phyloP scores from a whole-genome alignment of 2,797 vertebrate species.

The Furcifer pardalis region DNA sequence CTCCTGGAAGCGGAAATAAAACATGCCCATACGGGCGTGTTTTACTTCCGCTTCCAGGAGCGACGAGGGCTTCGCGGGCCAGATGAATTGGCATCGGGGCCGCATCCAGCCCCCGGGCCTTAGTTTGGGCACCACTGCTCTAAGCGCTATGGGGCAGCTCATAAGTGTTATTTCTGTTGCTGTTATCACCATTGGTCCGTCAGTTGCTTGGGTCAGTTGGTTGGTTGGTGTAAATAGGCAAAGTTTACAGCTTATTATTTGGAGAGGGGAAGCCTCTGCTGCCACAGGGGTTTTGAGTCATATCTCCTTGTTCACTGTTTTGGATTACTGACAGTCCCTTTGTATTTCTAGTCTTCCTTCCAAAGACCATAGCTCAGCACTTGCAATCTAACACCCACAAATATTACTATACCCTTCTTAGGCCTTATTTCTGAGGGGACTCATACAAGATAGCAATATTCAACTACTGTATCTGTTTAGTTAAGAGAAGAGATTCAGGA shows the following conservation, averaged over 20 bases:
- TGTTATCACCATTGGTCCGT: no score
- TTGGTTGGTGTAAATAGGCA: neutral
- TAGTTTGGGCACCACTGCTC: no score
- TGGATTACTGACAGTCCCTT: neutral
- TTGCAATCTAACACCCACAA: neutral
- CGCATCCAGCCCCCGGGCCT: no score
- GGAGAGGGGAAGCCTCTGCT: neutral
- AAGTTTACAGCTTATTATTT: neutral
- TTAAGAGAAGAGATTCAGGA: neutral
- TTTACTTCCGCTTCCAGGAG: no score
- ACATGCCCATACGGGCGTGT: no score
- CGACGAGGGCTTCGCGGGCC: no score
- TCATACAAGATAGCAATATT: neutral
- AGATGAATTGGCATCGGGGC: no score
- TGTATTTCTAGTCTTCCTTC: neutral
- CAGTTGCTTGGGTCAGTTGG: neutral
- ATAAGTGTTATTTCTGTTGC: no score
- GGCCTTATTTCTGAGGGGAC: neutral
- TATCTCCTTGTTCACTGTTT: neutral
- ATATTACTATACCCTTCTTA: neutral
- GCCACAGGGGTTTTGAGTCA: neutral
- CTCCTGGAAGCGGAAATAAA: no score
- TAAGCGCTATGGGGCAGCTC: no score
- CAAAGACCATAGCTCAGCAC: neutral
- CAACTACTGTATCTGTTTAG: neutral